Conservation (phyloP, 1,140 invertebrate genomes). For the Drosophila asahinai region DNA sequence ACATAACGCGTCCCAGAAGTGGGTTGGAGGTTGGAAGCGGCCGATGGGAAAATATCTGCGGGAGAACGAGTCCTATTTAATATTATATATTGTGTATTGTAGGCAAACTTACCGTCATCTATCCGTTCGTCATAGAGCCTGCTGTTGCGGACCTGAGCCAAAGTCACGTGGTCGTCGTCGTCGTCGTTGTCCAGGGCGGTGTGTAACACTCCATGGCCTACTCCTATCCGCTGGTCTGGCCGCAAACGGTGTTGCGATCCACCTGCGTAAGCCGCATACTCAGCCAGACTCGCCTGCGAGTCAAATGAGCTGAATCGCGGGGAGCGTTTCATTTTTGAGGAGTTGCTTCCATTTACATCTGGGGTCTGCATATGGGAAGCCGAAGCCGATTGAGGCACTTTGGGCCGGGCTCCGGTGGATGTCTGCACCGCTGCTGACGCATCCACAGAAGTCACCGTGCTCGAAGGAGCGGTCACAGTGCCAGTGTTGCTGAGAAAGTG, state of each 20-base stretch:
- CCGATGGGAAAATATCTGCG: constrained; percentile 67
- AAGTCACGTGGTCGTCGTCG: constrained; percentile 59
- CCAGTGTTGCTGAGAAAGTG: constrained; percentile 88
- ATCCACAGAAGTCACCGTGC: constrained; percentile 77
- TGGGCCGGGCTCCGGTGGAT: constrained; percentile 80
- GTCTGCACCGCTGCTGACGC: constrained; percentile 56
- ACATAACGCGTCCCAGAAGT: constrained; percentile 65
- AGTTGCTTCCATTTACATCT: constrained; percentile 62
- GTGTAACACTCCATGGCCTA: constrained; percentile 34
- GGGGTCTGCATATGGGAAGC: constrained; percentile 65
- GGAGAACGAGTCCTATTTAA: not conserved
- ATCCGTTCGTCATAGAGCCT: constrained; percentile 66
- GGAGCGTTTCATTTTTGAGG: constrained; percentile 83
- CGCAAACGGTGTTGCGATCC: constrained; percentile 39
- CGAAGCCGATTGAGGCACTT: constrained; percentile 81
- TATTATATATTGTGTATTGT: no score
- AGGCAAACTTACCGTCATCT: constrained; percentile 57
- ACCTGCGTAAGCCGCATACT: constrained; percentile 67
- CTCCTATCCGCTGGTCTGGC: constrained; percentile 43
- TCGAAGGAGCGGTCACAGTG: constrained; percentile 75
- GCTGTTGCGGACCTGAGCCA: constrained; percentile 66
- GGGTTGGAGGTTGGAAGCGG: constrained; percentile 54
- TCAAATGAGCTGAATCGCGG: constrained; percentile 84
- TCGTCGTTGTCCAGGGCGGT: constrained; percentile 51
- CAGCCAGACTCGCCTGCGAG: constrained; percentile 84